A percentile compares a stretch with the other conserved stretches of the same genome.
Evolutionary conservation across 1,140 invertebrate genomes (phyloP).

Genomic region (Potamilus streckersoni): DNA sequence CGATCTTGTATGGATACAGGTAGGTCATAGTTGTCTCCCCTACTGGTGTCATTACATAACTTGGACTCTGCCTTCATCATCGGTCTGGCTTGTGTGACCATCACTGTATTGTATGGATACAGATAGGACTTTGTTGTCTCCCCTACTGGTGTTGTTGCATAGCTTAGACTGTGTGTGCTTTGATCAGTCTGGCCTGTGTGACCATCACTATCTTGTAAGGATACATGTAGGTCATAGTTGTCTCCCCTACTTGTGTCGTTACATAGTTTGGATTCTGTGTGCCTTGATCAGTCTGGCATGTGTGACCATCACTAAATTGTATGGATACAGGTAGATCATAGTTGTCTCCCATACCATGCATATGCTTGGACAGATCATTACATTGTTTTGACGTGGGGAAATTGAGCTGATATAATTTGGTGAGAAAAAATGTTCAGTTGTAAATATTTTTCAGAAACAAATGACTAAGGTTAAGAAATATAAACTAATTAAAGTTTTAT

Average conservation of each 20-base stretch:
- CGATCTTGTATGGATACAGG: constrained; percentile 63
- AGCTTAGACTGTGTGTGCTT: constrained; percentile 46
- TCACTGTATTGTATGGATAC: constrained; percentile 63
- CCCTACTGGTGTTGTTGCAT: constrained; percentile 62
- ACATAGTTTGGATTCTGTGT: constrained; percentile 60
- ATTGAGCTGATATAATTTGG: too few species aligned
- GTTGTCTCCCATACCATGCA: too few species aligned
- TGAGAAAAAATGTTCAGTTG: too few species aligned
- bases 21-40: constrained; percentile 42
- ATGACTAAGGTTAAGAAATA: too few species aligned
- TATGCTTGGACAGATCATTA: too few species aligned
- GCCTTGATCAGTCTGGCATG: constrained; percentile 42
- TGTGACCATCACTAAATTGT: constrained; percentile 54
- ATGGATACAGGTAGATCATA: constrained; percentile 59
- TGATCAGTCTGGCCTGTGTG: constrained; percentile 46
- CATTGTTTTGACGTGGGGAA: too few species aligned
- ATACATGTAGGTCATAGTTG: constrained; percentile 48
- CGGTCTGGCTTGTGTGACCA: constrained; percentile 37
- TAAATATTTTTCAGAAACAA: too few species aligned
- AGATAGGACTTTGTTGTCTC: constrained; percentile 41
- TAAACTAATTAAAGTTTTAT: too few species aligned
- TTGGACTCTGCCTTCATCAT: constrained; percentile 47
- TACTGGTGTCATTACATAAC: constrained; percentile 60
- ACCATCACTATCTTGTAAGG: constrained; percentile 60
- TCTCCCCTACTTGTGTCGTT: constrained; percentile 59